Evolutionary conservation across 2,888 invertebrate species (phyloP).

Genomic region (Dryobota labecula): DNA sequence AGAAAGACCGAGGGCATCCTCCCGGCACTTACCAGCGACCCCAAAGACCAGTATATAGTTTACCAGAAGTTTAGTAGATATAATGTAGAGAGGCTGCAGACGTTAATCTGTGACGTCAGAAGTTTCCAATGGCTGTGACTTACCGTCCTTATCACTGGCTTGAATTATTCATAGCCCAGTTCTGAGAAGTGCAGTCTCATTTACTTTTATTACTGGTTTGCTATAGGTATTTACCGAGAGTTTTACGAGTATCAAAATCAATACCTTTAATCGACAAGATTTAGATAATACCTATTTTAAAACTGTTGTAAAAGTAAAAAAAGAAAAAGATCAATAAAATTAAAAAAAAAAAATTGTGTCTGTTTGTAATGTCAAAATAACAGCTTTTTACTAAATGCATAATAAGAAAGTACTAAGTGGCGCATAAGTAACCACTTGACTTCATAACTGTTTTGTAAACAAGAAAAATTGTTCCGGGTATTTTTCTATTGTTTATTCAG

Average conservation of each 20-base stretch:
- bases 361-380: too few species aligned
- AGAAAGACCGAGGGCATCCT: too few species aligned
- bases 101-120: slow-evolving; percentile 40
- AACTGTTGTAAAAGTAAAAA: neutral
- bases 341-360: too few species aligned
- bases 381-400: too few species aligned
- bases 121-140: slow-evolving; percentile 40
- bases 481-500: too few species aligned
- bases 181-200: slow-evolving; percentile 40
- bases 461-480: too few species aligned
- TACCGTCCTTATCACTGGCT: slow-evolving; percentile 48
- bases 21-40: too few species aligned
- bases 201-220: slow-evolving; percentile 1
- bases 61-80: slow-evolving; percentile 26
- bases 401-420: too few species aligned
- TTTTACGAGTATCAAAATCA: neutral
- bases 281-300: neutral
- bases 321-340: too few species aligned
- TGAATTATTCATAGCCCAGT: slow-evolving; percentile 60
- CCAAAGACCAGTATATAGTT: too few species aligned
- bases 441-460: too few species aligned
- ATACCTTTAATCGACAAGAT: neutral
- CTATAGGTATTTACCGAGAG: neutral
- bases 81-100: slow-evolving; percentile 14
- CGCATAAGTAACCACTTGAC: too few species aligned